Evolutionary conservation across 2,888 invertebrate genomes (phyloP).

Genomic region (Drosophila tripunctata): DNA sequence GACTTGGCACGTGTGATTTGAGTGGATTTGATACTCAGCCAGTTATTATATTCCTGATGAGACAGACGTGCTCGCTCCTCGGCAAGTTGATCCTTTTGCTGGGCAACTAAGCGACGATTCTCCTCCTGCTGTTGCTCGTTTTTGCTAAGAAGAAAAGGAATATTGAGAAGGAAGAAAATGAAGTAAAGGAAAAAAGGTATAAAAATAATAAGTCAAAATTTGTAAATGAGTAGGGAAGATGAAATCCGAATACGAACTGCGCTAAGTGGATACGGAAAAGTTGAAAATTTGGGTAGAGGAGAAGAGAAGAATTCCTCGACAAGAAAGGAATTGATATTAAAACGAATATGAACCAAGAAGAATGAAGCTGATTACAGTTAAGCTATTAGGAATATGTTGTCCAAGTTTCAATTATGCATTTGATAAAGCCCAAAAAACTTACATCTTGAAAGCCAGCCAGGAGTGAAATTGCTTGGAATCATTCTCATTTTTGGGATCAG

Average conservation of each 20-base stretch:
- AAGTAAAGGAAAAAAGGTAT: neutral
- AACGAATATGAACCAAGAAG: too few species aligned
- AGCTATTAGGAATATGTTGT: neutral
- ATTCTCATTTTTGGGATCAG: neutral
- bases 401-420: neutral
- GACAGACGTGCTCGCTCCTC: slow-evolving; percentile 16
- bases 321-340: too few species aligned
- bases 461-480: slow-evolving; percentile 1
- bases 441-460: slow-evolving; percentile 48
- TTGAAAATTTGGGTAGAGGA: too few species aligned
- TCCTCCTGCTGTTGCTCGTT: neutral
- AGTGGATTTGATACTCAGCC: slow-evolving; percentile 21
- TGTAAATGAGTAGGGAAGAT: too few species aligned
- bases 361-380: too few species aligned
- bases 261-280: too few species aligned
- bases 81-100: slow-evolving; percentile 6
- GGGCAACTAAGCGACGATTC: slow-evolving; percentile 6
- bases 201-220: too few species aligned
- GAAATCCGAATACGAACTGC: too few species aligned
- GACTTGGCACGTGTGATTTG: slow-evolving; percentile 35
- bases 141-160: slow-evolving; percentile 9
- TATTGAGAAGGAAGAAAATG: neutral
- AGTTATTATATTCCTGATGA: slow-evolving; percentile 19
- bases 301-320: too few species aligned
- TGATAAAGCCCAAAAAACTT: slow-evolving; percentile 7